Conservation (phyloP, 2,797 vertebrate species). For the Lithobates pipiens region DNA sequence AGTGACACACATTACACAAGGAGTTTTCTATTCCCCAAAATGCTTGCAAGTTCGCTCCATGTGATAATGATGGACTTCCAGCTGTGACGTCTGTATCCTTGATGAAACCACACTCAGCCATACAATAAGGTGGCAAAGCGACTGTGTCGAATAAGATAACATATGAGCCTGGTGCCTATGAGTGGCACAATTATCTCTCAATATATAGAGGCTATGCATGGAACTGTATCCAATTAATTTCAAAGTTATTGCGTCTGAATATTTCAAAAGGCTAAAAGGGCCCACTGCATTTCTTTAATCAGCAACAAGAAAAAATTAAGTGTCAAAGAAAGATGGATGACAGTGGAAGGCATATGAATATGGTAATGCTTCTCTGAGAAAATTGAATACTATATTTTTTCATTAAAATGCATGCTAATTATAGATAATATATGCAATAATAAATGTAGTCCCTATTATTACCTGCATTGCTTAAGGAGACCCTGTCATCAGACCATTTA, state of each 20-base stretch:
- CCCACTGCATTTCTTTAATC: neutral
- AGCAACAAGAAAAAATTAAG: neutral
- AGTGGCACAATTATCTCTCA: neutral
- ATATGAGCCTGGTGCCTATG: neutral
- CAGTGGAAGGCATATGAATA: no score
- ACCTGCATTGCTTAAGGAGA: no score
- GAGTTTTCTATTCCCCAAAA: neutral
- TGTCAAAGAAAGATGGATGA: neutral
- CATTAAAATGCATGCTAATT: no score
- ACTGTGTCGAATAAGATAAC: neutral
- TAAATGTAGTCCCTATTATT: no score
- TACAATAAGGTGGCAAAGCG: neutral
- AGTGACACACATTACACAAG: neutral
- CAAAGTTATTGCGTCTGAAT: constrained; percentile 4
- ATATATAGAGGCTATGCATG: neutral
- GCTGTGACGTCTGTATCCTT: neutral
- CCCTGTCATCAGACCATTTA: no score
- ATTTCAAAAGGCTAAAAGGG: constrained; percentile 20
- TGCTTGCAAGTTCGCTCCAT: neutral
- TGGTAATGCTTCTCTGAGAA: no score
- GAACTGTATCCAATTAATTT: constrained; percentile 9
- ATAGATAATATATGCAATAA: no score
- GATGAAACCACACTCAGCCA: neutral
- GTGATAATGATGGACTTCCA: neutral
- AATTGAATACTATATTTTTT: no score